These are phyloP conservation scores for Scomber scombrus DNA, from an alignment of 2,113 vertebrate species.

Conservation along the genomic window DNA sequence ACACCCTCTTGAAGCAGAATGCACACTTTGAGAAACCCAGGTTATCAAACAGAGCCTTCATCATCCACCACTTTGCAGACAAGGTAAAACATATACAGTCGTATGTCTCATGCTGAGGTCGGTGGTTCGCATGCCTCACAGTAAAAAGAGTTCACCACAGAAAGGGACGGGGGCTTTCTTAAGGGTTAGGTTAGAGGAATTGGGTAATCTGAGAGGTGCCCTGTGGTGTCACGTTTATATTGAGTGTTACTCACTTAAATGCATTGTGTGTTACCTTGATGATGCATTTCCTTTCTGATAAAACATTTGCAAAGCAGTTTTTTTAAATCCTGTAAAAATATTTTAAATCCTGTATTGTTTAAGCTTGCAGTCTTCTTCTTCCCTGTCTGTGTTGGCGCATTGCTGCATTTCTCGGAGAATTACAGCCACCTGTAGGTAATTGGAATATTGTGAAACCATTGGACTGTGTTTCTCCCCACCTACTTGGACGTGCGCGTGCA, in stretches of 20 bases:
- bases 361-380: too few relatives aligned
- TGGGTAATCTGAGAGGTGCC: too few relatives aligned
- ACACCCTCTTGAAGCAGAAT: slow-evolving; percentile 93
- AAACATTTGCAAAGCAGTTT: too few relatives aligned
- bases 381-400: too few relatives aligned
- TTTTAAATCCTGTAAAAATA: not conserved
- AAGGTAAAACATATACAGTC: slow-evolving; percentile 85
- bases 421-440: not conserved
- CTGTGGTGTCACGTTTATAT: too few relatives aligned
- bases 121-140: slow-evolving; percentile 3
- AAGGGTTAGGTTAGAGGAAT: too few relatives aligned
- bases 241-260: too few relatives aligned
- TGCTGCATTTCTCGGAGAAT: not conserved
- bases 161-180: not conserved
- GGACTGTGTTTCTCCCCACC: too few relatives aligned
- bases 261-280: too few relatives aligned
- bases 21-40: slow-evolving; percentile 94
- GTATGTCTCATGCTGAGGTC: not conserved
- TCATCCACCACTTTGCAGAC: slow-evolving; percentile 97
- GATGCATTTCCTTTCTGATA: not conserved
- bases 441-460: too few relatives aligned
- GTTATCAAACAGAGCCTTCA: slow-evolving; percentile 95
- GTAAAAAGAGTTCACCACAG: not conserved
- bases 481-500: too few relatives aligned
- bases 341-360: not conserved